Conservation (phyloP, 2,113 vertebrate genomes). For the Coturnix japonica region DNA sequence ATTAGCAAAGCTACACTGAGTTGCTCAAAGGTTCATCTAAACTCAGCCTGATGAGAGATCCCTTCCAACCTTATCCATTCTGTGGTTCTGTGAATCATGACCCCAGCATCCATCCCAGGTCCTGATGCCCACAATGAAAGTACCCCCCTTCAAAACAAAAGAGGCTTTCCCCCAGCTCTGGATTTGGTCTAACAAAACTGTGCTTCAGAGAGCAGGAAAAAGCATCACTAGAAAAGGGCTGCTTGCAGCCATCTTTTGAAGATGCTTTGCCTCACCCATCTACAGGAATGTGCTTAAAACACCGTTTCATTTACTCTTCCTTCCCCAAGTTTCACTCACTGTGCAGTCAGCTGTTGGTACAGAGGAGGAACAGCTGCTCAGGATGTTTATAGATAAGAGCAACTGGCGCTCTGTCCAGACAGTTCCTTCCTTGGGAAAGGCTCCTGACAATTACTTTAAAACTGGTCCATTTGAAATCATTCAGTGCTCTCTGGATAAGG, state of each 20-base stretch:
- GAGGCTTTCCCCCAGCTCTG: accelerated
- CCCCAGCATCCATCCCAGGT: neutral
- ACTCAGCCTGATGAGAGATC: neutral
- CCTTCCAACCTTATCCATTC: neutral
- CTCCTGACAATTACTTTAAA: neutral
- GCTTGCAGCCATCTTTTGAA: neutral
- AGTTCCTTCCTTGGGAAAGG: neutral
- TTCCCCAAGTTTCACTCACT: neutral
- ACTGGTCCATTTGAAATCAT: neutral
- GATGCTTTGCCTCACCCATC: neutral
- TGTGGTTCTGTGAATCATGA: neutral
- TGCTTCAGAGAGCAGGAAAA: slow-evolving; percentile 41
- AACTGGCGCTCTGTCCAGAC: neutral
- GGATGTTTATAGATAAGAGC: neutral
- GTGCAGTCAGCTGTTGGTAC: neutral
- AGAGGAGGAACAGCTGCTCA: neutral
- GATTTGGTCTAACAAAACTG: slow-evolving; percentile 50
- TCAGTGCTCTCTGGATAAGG: neutral
- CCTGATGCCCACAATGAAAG: neutral
- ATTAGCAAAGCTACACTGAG: neutral
- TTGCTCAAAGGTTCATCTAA: neutral
- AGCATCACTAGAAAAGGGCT: neutral
- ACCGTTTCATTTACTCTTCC: neutral
- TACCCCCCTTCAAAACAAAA: neutral
- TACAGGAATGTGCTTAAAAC: neutral